Percentiles rank a stretch among this genome's conserved stretches.
phyloP scores from a whole-genome alignment of 1,140 invertebrate species.

The Mycetomoellerius zeteki region DNA sequence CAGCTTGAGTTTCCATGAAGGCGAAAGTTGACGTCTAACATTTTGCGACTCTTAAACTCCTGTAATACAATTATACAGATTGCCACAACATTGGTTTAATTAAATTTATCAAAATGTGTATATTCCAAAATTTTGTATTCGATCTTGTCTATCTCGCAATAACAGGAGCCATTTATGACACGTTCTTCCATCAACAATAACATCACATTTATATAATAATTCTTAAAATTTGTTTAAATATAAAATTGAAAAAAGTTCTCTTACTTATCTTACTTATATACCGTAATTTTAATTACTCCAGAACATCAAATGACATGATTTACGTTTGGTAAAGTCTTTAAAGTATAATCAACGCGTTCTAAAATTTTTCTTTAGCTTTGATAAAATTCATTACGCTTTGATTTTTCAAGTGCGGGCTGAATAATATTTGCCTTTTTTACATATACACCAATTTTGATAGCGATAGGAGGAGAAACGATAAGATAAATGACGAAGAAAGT shows the following conservation, averaged over 20 bases:
- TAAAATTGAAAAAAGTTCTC: not conserved
- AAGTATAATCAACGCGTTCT: not conserved
- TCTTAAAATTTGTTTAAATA: not conserved
- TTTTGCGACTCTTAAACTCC: constrained; percentile 63
- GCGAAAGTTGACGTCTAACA: constrained; percentile 68
- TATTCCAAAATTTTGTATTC: not conserved
- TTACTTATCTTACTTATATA: too few species aligned
- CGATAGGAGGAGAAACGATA: constrained; percentile 36
- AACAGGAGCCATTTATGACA: not conserved
- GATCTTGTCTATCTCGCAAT: not conserved
- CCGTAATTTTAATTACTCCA: not conserved
- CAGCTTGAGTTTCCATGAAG: constrained; percentile 66
- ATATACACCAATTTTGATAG: not conserved
- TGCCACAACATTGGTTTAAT: constrained; percentile 55
- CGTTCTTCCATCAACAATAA: not conserved
- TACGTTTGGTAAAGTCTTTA: not conserved
- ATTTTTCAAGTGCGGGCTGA: not conserved
- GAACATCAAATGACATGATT: not conserved
- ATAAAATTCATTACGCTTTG: constrained; percentile 4
- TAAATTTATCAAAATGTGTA: constrained; percentile 20
- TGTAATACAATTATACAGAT: constrained; percentile 51
- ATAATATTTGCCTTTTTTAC: constrained; percentile 7
- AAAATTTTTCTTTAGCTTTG: not conserved
- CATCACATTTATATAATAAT: not conserved
- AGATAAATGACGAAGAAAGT: constrained; percentile 38